These are phyloP conservation scores for Masticophis lateralis DNA, from an alignment of 2,797 vertebrate genomes.

Conservation along the genomic window DNA sequence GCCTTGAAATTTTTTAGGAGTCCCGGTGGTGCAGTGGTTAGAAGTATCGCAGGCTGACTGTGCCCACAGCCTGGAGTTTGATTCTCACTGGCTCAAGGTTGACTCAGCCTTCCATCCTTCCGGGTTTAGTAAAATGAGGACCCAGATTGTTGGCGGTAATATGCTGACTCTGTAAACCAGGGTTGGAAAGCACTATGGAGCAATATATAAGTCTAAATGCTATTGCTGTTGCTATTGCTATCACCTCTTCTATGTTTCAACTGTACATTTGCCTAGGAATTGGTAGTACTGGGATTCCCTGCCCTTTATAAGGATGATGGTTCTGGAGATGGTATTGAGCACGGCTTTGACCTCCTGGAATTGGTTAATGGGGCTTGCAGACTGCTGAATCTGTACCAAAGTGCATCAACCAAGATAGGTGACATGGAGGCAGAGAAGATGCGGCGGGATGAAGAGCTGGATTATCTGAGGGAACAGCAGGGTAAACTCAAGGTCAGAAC, in stretches of 20 bases:
- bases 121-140: neutral
- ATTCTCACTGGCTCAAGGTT: neutral
- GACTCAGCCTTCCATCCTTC: neutral
- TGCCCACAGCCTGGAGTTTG: neutral
- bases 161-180: neutral
- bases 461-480: constrained; percentile 5
- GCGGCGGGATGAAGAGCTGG: neutral
- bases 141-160: neutral
- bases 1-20: constrained; percentile 69
- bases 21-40: neutral
- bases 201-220: neutral
- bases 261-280: neutral
- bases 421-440: constrained; percentile 1
- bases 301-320: neutral
- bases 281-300: constrained; percentile 15
- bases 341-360: constrained; percentile 6
- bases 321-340: neutral
- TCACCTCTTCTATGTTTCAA: neutral
- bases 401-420: neutral
- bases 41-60: neutral
- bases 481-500: constrained; percentile 6
- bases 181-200: neutral
- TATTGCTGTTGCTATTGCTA: neutral
- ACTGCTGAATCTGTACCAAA: constrained; percentile 14
- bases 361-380: constrained; percentile 14